Evolutionary conservation across 2,797 vertebrate species (phyloP).

Genomic region (Pangasius macronema): DNA sequence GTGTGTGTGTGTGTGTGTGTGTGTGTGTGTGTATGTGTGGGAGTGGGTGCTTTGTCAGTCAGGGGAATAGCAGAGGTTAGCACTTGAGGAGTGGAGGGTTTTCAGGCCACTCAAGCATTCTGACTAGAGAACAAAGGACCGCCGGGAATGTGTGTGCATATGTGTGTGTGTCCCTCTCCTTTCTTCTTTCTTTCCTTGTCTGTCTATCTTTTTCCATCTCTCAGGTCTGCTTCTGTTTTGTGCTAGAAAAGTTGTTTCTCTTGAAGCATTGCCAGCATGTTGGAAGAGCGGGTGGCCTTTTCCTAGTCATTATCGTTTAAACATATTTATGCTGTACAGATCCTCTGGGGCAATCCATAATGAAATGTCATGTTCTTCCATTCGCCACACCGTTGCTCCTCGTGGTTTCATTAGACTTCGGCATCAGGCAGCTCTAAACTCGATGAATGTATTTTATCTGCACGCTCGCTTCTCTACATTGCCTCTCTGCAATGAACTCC

Average conservation of each 20-base stretch:
- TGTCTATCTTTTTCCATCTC: slow-evolving; percentile 32
- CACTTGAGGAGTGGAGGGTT: slow-evolving; percentile 53
- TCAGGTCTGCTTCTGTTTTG: background rate
- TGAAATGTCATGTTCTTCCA: slow-evolving; percentile 11
- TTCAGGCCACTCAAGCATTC: slow-evolving; percentile 57
- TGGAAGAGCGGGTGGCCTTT: background rate
- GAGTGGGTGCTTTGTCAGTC: slow-evolving; percentile 29
- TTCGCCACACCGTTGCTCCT: background rate
- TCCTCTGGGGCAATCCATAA: slow-evolving; percentile 2
- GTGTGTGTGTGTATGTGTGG: slow-evolving; percentile 24
- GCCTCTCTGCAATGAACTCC: background rate
- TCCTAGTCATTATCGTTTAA: background rate
- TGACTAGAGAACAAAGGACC: slow-evolving; percentile 69
- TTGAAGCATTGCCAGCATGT: slow-evolving; percentile 2
- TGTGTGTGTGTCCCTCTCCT: slow-evolving; percentile 56
- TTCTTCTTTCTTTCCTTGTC: slow-evolving; percentile 58
- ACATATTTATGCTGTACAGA: background rate
- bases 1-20: slow-evolving; percentile 36
- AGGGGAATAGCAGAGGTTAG: slow-evolving; percentile 49
- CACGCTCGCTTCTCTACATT: background rate
- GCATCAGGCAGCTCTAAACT: slow-evolving; percentile 6
- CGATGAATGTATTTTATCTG: background rate
- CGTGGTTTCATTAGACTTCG: background rate
- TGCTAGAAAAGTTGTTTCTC: slow-evolving; percentile 4
- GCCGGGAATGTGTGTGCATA: slow-evolving; percentile 56